Percentiles rank a stretch among this genome's conserved stretches.
Conservation (phyloP, 2,888 invertebrate species). For the Cataglyphis albicans region DNA sequence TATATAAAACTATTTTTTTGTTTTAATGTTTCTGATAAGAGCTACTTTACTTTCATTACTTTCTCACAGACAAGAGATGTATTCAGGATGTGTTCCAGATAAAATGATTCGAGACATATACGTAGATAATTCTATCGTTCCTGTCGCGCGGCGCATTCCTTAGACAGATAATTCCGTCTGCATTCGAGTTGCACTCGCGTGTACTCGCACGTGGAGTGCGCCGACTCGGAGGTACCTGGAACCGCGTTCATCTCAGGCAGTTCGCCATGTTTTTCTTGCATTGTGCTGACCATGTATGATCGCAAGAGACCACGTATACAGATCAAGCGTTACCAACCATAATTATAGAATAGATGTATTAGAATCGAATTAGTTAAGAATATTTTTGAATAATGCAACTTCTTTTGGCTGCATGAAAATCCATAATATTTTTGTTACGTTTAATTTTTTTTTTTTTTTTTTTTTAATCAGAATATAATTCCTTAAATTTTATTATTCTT, state of each 20-base stretch:
- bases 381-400: background rate
- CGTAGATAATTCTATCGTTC: slow-evolving; percentile 47
- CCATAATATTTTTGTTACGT: background rate
- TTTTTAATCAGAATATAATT: background rate
- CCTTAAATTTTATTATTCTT: background rate
- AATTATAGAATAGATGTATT: background rate
- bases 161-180: slow-evolving; percentile 33
- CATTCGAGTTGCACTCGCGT: slow-evolving; percentile 47
- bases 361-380: background rate
- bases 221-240: slow-evolving; percentile 63
- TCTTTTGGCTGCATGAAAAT: background rate
- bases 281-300: slow-evolving; percentile 70
- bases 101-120: slow-evolving; percentile 25
- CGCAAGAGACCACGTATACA: slow-evolving; percentile 22
- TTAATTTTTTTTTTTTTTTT: background rate
- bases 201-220: slow-evolving; percentile 48
- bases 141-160: slow-evolving; percentile 45
- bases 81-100: slow-evolving; percentile 27
- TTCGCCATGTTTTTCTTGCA: slow-evolving; percentile 65
- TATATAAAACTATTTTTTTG: background rate
- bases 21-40: background rate
- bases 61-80: slow-evolving; percentile 44
- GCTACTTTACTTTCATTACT: slow-evolving; percentile 19
- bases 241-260: slow-evolving; percentile 68
- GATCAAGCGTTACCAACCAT: slow-evolving; percentile 7